Conservation (phyloP, 2,888 invertebrate species). For the Drosophila stalkeri region DNA sequence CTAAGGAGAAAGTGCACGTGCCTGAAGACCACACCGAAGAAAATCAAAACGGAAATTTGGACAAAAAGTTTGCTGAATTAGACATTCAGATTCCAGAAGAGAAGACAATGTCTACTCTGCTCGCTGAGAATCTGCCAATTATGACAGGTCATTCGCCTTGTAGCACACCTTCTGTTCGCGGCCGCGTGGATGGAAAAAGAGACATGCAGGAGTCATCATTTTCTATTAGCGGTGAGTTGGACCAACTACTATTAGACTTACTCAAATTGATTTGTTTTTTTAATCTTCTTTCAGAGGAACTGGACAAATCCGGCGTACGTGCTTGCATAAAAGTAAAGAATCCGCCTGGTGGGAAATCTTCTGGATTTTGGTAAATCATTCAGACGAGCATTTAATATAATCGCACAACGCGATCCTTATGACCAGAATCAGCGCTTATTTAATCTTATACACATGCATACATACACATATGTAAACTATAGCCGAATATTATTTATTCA, state of each 20-base stretch:
- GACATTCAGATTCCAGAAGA: conserved; percentile 83
- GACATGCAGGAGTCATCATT: conserved; percentile 96
- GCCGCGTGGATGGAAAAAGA: conserved; percentile 90
- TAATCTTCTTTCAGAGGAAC: conserved; percentile 88
- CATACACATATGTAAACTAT: conserved; percentile 19
- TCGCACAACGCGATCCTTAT: conserved; percentile 47
- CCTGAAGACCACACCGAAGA: conserved; percentile 55
- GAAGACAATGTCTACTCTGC: conserved; percentile 75
- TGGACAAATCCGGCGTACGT: conserved; percentile 90
- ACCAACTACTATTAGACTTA: background rate
- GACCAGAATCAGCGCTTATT: conserved; percentile 39
- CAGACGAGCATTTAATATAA: conserved; percentile 6
- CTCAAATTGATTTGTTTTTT: background rate
- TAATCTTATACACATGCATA: conserved; percentile 9
- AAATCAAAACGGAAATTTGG: conserved; percentile 59
- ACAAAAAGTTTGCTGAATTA: conserved; percentile 79
- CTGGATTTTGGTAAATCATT: conserved; percentile 92
- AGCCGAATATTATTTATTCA: conserved; percentile 28
- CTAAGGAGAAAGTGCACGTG: conserved; percentile 75
- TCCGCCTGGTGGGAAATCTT: conserved; percentile 96
- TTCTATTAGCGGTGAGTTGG: conserved; percentile 93
- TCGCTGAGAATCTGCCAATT: conserved; percentile 65
- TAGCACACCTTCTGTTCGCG: conserved; percentile 85
- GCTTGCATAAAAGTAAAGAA: conserved; percentile 94
- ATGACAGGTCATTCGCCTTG: conserved; percentile 87